Percentiles rank a stretch among this genome's conserved stretches.
Conservation (phyloP, 2,888 invertebrate genomes). For the Agriotes lineatus region DNA sequence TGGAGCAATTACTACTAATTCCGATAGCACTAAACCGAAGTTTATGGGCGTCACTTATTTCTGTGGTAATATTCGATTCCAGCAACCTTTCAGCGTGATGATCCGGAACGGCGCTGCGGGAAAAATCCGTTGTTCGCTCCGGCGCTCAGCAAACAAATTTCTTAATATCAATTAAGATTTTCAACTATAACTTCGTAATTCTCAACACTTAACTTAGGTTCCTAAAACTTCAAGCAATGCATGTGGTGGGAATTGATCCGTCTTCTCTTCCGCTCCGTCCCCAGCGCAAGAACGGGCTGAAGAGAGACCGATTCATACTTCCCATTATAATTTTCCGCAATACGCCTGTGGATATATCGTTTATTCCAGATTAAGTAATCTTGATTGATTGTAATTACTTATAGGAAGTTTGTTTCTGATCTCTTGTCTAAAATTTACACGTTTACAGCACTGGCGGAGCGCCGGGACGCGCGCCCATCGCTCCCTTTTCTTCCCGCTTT, state of each 20-base stretch:
- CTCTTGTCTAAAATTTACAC: conserved; percentile 63
- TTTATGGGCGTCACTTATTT: too few species aligned
- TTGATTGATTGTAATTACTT: conserved; percentile 67
- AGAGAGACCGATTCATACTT: conserved; percentile 26
- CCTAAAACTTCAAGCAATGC: conserved; percentile 4
- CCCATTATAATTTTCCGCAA: conserved; percentile 41
- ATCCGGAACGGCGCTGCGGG: too few species aligned
- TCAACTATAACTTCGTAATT: background rate
- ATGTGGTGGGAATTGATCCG: conserved; percentile 19
- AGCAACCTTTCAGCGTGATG: too few species aligned
- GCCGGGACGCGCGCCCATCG: conserved; percentile 16
- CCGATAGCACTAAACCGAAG: too few species aligned
- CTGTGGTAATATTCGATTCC: too few species aligned
- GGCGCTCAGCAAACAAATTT: too few species aligned
- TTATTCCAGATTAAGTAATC: conserved; percentile 54
- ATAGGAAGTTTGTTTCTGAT: conserved; percentile 66
- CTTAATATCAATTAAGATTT: background rate
- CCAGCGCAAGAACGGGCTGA: background rate
- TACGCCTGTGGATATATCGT: conserved; percentile 47
- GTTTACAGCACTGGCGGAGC: conserved; percentile 50
- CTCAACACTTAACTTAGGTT: conserved; percentile 2
- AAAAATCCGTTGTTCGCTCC: too few species aligned
- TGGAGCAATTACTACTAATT: too few species aligned
- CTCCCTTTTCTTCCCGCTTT: conserved; percentile 30
- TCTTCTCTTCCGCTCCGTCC: conserved; percentile 14